Percentiles rank a stretch among this genome's conserved stretches.
phyloP scores from a whole-genome alignment of 1,140 invertebrate genomes.

The Dendrolimus punctatus region DNA sequence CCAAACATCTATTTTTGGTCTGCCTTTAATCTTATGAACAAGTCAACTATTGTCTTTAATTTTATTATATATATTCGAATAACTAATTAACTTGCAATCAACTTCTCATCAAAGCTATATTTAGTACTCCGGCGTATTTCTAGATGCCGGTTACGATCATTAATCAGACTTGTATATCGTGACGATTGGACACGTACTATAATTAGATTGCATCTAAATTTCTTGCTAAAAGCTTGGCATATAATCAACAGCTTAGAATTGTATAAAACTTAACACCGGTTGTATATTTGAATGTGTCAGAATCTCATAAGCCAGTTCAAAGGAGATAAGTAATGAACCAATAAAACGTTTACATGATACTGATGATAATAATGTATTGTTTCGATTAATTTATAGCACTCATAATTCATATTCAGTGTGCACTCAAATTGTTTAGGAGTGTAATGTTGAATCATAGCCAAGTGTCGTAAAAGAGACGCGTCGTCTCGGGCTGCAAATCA shows the following conservation, averaged over 20 bases:
- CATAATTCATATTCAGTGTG: conserved; percentile 21
- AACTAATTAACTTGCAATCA: too few species aligned
- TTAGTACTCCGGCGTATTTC: too few species aligned
- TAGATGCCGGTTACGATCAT: too few species aligned
- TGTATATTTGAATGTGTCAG: too few species aligned
- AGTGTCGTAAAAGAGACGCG: conserved; percentile 28
- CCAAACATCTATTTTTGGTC: too few species aligned
- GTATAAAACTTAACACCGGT: background rate
- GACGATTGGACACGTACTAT: conserved; percentile 4
- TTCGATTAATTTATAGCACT: conserved; percentile 4
- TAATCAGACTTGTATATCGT: too few species aligned
- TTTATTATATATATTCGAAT: too few species aligned
- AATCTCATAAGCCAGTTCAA: too few species aligned
- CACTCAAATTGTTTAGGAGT: conserved; percentile 35
- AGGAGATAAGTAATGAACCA: background rate
- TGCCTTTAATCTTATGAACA: too few species aligned
- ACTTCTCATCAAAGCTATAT: too few species aligned
- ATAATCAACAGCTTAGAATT: conserved; percentile 15
- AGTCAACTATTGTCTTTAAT: too few species aligned
- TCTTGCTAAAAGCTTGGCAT: conserved; percentile 26
- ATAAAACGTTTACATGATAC: conserved; percentile 4
- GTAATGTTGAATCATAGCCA: conserved; percentile 45
- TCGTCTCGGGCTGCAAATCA: conserved; percentile 29
- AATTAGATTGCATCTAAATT: conserved; percentile 23
- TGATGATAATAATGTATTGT: background rate